Evolutionary conservation across 2,113 vertebrate species (phyloP).

Genomic region (Scomber scombrus): DNA sequence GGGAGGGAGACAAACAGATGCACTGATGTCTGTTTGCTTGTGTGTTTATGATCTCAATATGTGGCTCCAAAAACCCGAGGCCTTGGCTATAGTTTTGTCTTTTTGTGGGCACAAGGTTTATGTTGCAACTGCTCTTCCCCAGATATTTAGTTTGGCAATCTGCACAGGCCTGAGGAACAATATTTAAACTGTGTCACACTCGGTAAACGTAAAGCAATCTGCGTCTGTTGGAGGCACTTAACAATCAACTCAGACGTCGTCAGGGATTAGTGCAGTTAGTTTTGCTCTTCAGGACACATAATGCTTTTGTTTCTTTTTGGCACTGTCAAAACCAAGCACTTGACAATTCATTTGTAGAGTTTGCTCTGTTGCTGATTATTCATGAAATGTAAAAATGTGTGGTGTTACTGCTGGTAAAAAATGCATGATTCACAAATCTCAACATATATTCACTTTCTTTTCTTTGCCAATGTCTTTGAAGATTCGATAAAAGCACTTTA

Average conservation of each 20-base stretch:
- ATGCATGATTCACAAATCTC: slow-evolving; percentile 18
- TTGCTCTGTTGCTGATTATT: slow-evolving; percentile 17
- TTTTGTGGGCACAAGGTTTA: slow-evolving; percentile 57
- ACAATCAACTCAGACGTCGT: slow-evolving; percentile 37
- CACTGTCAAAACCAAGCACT: slow-evolving; percentile 49
- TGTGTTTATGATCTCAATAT: slow-evolving; percentile 49
- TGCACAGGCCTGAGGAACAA: slow-evolving; percentile 48
- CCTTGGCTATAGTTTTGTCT: slow-evolving; percentile 43
- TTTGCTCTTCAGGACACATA: slow-evolving; percentile 39
- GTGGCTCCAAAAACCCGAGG: slow-evolving; percentile 40
- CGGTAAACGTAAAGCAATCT: slow-evolving; percentile 22
- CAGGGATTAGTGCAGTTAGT: slow-evolving; percentile 40
- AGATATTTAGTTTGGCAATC: slow-evolving; percentile 55
- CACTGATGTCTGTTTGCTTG: slow-evolving; percentile 52
- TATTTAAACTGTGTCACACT: slow-evolving; percentile 55
- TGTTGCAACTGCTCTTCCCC: slow-evolving; percentile 38
- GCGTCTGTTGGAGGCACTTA: slow-evolving; percentile 33
- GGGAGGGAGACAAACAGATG: slow-evolving; percentile 73
- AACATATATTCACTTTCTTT: slow-evolving; percentile 21
- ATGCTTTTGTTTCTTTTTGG: slow-evolving; percentile 48
- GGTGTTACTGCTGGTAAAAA: neutral
- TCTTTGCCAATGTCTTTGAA: slow-evolving; percentile 26
- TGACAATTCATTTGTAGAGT: slow-evolving; percentile 30
- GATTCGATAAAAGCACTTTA: slow-evolving; percentile 22
- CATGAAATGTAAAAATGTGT: slow-evolving; percentile 8